Evolutionary conservation across 1,140 invertebrate genomes (phyloP), one percentile per base, ranked within the genome.

Genomic region (Venturia canescens): DNA sequence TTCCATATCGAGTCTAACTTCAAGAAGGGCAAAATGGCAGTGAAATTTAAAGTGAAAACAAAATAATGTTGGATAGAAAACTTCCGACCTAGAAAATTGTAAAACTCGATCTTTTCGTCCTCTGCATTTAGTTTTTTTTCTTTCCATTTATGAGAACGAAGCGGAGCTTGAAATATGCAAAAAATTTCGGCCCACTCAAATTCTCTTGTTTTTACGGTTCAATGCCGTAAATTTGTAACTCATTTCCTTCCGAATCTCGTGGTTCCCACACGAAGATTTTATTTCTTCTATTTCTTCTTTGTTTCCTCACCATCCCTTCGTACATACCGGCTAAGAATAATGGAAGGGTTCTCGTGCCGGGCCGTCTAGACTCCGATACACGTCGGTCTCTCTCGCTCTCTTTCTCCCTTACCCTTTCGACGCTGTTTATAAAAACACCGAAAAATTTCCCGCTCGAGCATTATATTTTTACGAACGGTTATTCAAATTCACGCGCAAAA

Each of bases 401-500:
- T 60, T 60, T 29, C 63, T 66, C 63, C 29, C 27, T 29, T 29
- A 7, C 63, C 29, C 75, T 82, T 60, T 82, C 77, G 60, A 23
- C 57, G 11, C 57, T 3, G 57, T 84, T 83, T 84, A 84, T 83
- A 87, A 87, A 86, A 84, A 82, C 70, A 69, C 66, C 34, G 69
- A 31, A 70, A 81, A 53, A 21, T 44, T 81, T 70, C 38, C 80
- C 26, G 57, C 23, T 38, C 60, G 57, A 78, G 67, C 80, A 83
- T 82, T 84, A 82, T 84, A 80, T 82, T 82, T 80, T 83, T 60
- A 82, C 71, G 80, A 83, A 85, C 81, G 83, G 83, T 89, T 91
- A 91, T 92, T 91, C 90, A 91, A 90, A 91, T 92, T 92, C 90
- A 90, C 90, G 84, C 81, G 84, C 81, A 87, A 91, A 91, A 91